Percentiles rank a stretch among this genome's conserved stretches.
phyloP scores from a whole-genome alignment of 1,140 invertebrate genomes.

The Orchestia grillus region DNA sequence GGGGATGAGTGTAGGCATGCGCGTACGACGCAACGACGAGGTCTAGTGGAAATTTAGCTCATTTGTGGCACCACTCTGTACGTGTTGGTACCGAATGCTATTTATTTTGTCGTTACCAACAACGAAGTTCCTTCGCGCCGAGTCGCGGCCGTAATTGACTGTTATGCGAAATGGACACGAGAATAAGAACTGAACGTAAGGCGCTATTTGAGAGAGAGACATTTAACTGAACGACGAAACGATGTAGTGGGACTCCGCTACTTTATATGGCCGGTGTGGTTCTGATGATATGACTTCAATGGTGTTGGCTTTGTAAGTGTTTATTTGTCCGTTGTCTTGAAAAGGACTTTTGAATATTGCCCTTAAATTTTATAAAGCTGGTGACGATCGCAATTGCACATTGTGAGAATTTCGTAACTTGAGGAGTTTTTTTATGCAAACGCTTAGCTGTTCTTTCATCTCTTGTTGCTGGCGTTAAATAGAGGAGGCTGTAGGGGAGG shows the following conservation, averaged over 20 bases:
- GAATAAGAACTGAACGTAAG: background rate
- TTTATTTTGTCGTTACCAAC: background rate
- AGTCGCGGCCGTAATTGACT: background rate
- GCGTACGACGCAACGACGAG: background rate
- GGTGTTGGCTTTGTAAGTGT: background rate
- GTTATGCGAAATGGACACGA: background rate
- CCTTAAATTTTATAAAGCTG: too few species aligned
- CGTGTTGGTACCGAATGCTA: background rate
- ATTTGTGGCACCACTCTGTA: background rate
- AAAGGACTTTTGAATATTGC: background rate
- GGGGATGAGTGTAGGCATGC: background rate
- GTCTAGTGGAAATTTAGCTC: background rate
- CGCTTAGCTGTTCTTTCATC: background rate
- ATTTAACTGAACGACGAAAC: background rate
- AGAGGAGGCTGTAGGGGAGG: background rate
- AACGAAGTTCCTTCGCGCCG: background rate
- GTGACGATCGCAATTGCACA: background rate
- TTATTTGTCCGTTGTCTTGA: too few species aligned
- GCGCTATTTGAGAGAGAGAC: background rate
- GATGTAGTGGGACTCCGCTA: background rate
- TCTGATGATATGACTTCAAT: background rate
- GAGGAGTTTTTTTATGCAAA: background rate
- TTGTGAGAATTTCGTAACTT: background rate
- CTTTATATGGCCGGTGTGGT: background rate
- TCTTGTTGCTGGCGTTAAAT: background rate